phyloP scores from a whole-genome alignment of 2,113 vertebrate species.

The Turdus rufiventris region DNA sequence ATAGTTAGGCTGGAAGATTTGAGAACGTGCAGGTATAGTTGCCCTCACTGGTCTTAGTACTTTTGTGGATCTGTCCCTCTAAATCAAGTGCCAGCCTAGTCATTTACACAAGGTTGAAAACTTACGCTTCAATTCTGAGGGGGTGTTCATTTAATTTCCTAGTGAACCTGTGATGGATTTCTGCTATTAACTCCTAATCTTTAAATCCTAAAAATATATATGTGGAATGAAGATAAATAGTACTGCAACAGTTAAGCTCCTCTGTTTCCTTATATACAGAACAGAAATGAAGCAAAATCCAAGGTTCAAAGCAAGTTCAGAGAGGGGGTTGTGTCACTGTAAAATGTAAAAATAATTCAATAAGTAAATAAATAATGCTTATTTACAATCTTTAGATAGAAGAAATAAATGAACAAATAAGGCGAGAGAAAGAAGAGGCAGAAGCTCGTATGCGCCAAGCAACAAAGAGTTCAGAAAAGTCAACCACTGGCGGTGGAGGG shows the following conservation, averaged over 20 bases:
- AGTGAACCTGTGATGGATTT: background rate
- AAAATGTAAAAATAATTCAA: background rate
- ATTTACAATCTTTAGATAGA: constrained; percentile 78
- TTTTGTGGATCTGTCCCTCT: constrained; percentile 16
- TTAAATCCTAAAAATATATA: background rate
- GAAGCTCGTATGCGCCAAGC: constrained; percentile 90
- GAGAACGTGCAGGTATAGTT: background rate
- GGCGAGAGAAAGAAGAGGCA: constrained; percentile 86
- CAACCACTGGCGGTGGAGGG: constrained; percentile 76
- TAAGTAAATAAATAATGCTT: background rate
- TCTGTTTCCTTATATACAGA: background rate
- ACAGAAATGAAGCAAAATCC: background rate
- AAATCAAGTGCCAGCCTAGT: background rate
- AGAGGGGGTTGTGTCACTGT: background rate
- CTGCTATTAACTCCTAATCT: background rate
- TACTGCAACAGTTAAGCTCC: background rate
- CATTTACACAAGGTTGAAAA: background rate
- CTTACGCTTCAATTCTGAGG: background rate
- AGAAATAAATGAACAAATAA: constrained; percentile 90
- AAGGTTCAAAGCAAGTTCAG: background rate
- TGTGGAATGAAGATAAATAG: background rate
- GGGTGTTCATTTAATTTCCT: background rate
- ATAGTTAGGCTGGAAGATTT: background rate
- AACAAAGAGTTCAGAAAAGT: constrained; percentile 83
- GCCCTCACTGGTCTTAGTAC: background rate